A percentile compares a stretch with the other conserved stretches of the same genome.
These are phyloP conservation scores for Oopsacas minuta DNA, from an alignment of 37 sponge, comb jelly and placozoan genomes.

Conservation along the genomic window DNA sequence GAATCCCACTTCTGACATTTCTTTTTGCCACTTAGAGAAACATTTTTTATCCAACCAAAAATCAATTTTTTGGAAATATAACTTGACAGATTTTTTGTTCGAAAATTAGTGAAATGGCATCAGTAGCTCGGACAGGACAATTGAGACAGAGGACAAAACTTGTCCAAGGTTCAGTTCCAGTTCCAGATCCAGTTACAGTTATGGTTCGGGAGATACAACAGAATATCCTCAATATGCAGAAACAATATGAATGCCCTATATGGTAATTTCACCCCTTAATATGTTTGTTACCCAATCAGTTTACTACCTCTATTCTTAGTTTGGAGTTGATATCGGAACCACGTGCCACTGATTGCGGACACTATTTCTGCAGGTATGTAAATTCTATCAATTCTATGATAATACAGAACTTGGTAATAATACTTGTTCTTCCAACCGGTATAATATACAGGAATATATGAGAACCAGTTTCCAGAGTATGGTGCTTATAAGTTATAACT, in stretches of 20 bases:
- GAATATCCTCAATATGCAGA: not conserved
- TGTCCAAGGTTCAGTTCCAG: not conserved
- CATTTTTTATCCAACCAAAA: not conserved
- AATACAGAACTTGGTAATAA: no score
- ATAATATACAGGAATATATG: no score
- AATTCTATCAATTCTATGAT: no score
- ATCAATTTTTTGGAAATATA: not conserved
- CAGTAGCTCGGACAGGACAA: not conserved
- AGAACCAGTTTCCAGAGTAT: no score
- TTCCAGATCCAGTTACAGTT: not conserved
- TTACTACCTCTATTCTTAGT: not conserved
- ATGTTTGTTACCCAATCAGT: not conserved
- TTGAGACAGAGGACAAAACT: not conserved
- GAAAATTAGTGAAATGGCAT: not conserved
- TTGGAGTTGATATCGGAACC: conserved; percentile 4
- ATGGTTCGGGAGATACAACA: not conserved
- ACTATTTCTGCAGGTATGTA: conserved; percentile 8
- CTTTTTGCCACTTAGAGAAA: not conserved
- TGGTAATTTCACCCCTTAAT: not conserved
- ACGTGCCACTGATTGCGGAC: conserved; percentile 2
- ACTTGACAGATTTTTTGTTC: not conserved
- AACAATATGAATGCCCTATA: conserved; percentile 1
- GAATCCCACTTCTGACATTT: conserved; percentile 17
- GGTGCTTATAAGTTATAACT: no score
- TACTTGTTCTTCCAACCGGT: no score